phyloP scores from a whole-genome alignment of 2,797 vertebrate genomes.

The Poeciliopsis infans region DNA sequence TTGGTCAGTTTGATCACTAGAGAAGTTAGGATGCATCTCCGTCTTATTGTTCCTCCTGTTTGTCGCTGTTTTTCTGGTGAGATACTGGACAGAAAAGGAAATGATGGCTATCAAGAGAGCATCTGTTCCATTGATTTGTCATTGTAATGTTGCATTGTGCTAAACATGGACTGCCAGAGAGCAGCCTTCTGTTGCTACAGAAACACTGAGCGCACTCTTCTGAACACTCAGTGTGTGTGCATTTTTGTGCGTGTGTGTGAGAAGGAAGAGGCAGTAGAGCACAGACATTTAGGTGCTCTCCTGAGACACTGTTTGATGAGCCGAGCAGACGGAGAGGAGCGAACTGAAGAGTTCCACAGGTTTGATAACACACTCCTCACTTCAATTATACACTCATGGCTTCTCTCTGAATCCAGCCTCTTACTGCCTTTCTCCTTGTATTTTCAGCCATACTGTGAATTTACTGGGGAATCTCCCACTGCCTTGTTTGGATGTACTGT shows the following conservation, averaged over 20 bases:
- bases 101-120: not conserved
- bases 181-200: not conserved
- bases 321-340: slow-evolving; percentile 86
- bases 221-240: not conserved
- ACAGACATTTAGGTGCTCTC: slow-evolving; percentile 87
- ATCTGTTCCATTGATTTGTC: not conserved
- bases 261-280: slow-evolving; percentile 89
- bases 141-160: not conserved
- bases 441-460: slow-evolving; percentile 87
- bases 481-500: slow-evolving; percentile 88
- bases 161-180: not conserved
- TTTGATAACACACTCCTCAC: slow-evolving; percentile 46
- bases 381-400: not conserved
- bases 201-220: not conserved
- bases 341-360: slow-evolving; percentile 92
- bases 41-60: not conserved
- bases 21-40: not conserved
- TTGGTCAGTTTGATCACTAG: not conserved
- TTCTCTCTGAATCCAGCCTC: not conserved
- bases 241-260: slow-evolving; percentile 13
- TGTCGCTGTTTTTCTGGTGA: not conserved
- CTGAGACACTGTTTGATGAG: slow-evolving; percentile 91
- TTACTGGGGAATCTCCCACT: slow-evolving; percentile 91
- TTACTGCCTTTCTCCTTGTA: not conserved
- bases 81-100: not conserved